Base-by-base conservation (phyloP, 2,113 vertebrate species). In the Nothocercus julius region DNA sequence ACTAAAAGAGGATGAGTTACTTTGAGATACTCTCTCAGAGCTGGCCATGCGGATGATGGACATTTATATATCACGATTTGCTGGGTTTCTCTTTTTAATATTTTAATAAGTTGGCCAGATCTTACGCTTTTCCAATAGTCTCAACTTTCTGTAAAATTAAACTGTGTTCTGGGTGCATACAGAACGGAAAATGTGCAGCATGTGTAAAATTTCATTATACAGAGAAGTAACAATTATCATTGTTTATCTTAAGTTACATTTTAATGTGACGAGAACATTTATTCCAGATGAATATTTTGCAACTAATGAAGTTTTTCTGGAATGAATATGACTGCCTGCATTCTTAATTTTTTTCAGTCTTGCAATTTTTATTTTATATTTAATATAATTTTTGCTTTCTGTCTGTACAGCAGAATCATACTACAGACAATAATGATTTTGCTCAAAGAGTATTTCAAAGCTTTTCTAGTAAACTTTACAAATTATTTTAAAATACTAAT, bases 191-290 rank as follows among this genome's bases (percentile, higher is more conserved):
- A 70, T 21, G 28, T 11, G 32, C 3, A 59, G 1, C 7, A 22
- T 5, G 2, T 28, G 28, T 19, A 66, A 75, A 56, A 21, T 82
- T 14, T 42, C 0, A 2, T 10, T n/a, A 73, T 0, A 1, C 20
- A 47, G 36, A 68, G 32, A 91, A 90, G 12, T 15, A 82, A 1
- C 5, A 70, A 45, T 20, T n/a, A 11, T 2, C 3, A 24, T 49
- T 74, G n/a, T 67, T 25, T 17, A 22, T 45, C 16, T 42, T 61
- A 49, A 56, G 12, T 54, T 63, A n/a, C 6, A 27, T 75, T 68
- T 75, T 54, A 44, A n/a, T 36, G 13, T 4, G 14, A 89, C 42
- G 38, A 34, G 3, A 76, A 44, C 7, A 18, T 9, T 5, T 44
- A 28, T 40, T 87, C 20, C 64, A 56, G 4, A 9, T 61, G 8